phyloP scores from a whole-genome alignment of 2,113 vertebrate species.

The Colinus virginianus region DNA sequence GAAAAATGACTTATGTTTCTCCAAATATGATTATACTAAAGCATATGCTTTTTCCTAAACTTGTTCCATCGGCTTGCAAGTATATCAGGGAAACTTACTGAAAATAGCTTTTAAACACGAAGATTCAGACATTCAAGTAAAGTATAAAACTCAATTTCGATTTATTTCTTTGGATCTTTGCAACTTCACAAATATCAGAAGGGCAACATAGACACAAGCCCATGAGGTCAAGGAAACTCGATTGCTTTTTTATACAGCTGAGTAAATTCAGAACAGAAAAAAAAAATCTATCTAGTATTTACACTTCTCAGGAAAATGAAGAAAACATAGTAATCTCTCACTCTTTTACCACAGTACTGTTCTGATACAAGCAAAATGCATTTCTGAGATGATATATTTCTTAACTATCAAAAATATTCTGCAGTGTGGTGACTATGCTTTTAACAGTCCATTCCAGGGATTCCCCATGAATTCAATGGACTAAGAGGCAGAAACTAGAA shows the following conservation, averaged over 20 bases:
- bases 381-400: background rate
- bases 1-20: background rate
- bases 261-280: background rate
- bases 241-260: background rate
- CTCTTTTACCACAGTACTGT: background rate
- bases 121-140: background rate
- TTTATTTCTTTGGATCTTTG: background rate
- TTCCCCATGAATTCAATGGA: rapidly evolving
- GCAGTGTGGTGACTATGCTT: background rate
- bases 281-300: background rate
- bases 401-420: background rate
- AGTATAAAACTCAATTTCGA: background rate
- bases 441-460: background rate
- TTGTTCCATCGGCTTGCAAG: background rate
- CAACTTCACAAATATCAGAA: background rate
- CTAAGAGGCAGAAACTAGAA: conserved; percentile 5
- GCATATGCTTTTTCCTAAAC: background rate
- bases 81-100: background rate
- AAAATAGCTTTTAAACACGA: background rate
- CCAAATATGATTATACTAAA: background rate
- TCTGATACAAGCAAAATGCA: background rate
- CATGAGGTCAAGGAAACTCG: background rate
- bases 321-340: background rate
- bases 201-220: background rate
- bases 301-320: background rate